A percentile compares a stretch with the other conserved stretches of the same genome.
Conservation (phyloP, 2,113 vertebrate genomes). For the Notiomystis cincta region DNA sequence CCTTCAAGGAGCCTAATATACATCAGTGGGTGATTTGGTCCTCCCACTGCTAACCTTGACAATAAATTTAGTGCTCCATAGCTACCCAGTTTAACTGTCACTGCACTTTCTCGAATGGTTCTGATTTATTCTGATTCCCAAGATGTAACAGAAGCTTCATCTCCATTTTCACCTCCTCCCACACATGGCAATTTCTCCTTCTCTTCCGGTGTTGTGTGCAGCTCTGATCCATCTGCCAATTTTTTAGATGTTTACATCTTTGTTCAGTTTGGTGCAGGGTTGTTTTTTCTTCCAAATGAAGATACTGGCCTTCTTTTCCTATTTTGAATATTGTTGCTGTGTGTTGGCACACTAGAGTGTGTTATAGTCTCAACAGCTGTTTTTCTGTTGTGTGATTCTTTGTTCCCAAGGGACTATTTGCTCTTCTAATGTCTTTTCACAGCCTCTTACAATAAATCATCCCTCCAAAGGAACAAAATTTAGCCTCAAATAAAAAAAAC, state of each 20-base stretch:
- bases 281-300: background rate
- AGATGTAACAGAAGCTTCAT: background rate
- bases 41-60: background rate
- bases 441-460: conserved; percentile 9
- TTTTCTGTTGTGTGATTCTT: background rate
- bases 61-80: background rate
- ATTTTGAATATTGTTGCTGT: background rate
- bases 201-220: background rate
- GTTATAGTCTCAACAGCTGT: background rate
- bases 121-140: background rate
- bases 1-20: background rate
- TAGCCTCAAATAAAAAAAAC: background rate
- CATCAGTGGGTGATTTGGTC: background rate
- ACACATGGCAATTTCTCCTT: background rate
- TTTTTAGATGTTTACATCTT: conserved; percentile 1
- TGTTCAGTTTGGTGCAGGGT: background rate
- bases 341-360: background rate
- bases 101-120: background rate
- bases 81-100: background rate
- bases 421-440: background rate
- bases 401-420: conserved; percentile 16
- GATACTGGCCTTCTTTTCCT: background rate
- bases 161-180: background rate
- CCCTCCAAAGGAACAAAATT: background rate
- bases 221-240: background rate